phyloP scores from a whole-genome alignment of 1,140 invertebrate genomes.

The Drosophila littoralis region DNA sequence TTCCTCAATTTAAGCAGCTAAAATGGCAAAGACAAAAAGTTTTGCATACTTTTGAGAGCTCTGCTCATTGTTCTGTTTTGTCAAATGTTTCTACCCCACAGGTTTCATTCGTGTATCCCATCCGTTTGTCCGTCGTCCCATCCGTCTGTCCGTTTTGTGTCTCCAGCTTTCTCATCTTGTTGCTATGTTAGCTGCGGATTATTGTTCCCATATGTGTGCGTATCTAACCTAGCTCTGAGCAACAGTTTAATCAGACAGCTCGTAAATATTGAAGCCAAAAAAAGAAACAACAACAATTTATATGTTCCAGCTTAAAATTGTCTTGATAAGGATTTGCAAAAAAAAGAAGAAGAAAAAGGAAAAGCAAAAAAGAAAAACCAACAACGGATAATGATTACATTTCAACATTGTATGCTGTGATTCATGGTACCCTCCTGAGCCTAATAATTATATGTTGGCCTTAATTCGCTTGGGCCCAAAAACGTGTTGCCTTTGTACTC shows the following conservation, averaged over 20 bases:
- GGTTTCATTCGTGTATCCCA: conserved; percentile 25
- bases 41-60: conserved; percentile 51
- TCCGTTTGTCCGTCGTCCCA: background rate
- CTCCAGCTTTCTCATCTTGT: conserved; percentile 11
- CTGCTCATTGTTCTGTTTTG: conserved; percentile 42
- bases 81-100: conserved; percentile 39
- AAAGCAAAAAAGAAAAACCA: background rate
- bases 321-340: conserved; percentile 29
- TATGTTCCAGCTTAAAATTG: conserved; percentile 21
- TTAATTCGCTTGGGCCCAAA: background rate
- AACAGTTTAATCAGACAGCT: conserved; percentile 54
- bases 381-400: conserved; percentile 19
- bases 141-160: background rate
- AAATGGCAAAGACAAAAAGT: conserved; percentile 50
- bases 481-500: background rate
- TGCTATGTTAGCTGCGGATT: conserved; percentile 36
- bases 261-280: conserved; percentile 50
- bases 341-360: background rate
- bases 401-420: background rate
- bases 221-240: conserved; percentile 32
- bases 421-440: background rate
- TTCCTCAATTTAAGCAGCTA: conserved; percentile 49
- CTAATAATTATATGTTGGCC: conserved; percentile 3
- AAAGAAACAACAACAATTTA: conserved; percentile 36
- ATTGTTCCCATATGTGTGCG: conserved; percentile 35